Evolutionary conservation across 2,113 vertebrate species (phyloP).

Genomic region (Gymnogyps californianus): DNA sequence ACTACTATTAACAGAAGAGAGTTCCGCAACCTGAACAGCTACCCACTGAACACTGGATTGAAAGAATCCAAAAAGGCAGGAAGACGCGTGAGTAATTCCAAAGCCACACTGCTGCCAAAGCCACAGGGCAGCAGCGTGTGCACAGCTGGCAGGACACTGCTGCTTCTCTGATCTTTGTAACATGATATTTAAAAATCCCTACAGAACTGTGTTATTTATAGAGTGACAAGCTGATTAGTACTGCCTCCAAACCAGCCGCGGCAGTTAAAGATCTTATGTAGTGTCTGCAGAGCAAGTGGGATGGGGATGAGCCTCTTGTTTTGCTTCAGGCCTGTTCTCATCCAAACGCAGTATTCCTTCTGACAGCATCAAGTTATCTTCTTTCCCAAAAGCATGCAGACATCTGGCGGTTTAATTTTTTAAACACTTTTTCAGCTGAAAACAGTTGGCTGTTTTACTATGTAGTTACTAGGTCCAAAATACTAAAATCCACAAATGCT

Average conservation of each 20-base stretch:
- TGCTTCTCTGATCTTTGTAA: not conserved
- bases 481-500: not conserved
- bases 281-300: not conserved
- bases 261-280: not conserved
- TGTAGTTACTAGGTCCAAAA: not conserved
- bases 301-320: not conserved
- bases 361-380: not conserved
- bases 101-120: not conserved
- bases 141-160: not conserved
- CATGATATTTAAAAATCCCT: not conserved
- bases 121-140: not conserved
- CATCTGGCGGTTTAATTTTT: not conserved
- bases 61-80: not conserved
- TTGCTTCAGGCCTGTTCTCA: not conserved
- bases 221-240: not conserved
- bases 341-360: not conserved
- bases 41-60: fast-evolving
- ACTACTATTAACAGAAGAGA: not conserved
- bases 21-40: not conserved
- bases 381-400: not conserved
- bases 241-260: not conserved
- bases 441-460: not conserved
- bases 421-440: not conserved
- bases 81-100: not conserved
- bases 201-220: not conserved